These are phyloP conservation scores for Squalus acanthias DNA, from an alignment of 2,797 vertebrate genomes.

Conservation along the genomic window DNA sequence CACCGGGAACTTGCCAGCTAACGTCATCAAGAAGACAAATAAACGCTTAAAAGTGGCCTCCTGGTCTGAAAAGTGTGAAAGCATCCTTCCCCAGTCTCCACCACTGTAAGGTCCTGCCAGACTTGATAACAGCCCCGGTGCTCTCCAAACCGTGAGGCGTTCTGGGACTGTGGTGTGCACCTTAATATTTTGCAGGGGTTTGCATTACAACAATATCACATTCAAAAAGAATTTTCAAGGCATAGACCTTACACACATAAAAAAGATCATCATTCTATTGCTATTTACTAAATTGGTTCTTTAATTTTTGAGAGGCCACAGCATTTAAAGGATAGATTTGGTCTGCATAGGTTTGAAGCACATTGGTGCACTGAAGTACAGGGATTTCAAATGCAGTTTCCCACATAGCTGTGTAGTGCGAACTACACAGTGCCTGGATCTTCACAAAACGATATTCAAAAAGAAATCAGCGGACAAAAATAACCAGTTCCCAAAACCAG, in stretches of 20 bases:
- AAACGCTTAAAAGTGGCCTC: too few relatives aligned
- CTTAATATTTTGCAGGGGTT: neutral
- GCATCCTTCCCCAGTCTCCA: neutral
- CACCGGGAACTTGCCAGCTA: too few relatives aligned
- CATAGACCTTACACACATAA: neutral
- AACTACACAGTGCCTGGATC: neutral
- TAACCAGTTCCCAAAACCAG: neutral
- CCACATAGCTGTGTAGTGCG: neutral
- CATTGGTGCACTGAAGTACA: neutral
- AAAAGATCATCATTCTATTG: neutral
- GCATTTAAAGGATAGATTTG: neutral
- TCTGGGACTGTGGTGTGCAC: neutral
- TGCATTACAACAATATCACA: neutral
- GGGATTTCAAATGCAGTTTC: neutral
- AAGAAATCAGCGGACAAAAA: neutral
- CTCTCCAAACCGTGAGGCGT: neutral
- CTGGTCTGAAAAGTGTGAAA: too few relatives aligned
- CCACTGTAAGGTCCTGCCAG: neutral
- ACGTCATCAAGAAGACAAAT: too few relatives aligned
- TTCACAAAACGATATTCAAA: neutral
- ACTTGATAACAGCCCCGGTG: neutral
- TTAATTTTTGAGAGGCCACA: neutral
- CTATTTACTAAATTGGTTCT: neutral
- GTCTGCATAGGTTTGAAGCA: neutral
- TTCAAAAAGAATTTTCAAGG: neutral